Conservation (phyloP, 2,888 invertebrate species). For the Scaptomyza polygonia region DNA sequence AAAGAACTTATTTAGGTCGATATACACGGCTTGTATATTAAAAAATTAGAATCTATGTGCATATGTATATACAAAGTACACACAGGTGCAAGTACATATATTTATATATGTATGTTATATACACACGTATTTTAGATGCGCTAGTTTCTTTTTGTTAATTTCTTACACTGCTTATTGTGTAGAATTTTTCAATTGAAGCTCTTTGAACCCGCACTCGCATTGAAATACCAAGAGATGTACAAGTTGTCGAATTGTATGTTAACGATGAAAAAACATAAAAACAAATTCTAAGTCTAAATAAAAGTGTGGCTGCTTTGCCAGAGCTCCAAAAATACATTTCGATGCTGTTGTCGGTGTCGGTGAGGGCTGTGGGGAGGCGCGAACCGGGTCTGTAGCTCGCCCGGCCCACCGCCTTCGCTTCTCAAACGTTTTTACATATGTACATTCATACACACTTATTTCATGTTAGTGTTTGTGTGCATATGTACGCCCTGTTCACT, state of each 20-base stretch:
- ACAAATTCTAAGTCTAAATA: constrained; percentile 55
- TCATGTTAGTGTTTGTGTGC: constrained; percentile 4
- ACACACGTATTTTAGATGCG: constrained; percentile 5
- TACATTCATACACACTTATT: constrained; percentile 1
- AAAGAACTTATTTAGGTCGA: background rate
- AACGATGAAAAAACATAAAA: constrained; percentile 51
- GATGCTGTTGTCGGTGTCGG: constrained; percentile 49
- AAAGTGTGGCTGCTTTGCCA: constrained; percentile 72
- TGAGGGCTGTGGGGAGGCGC: constrained; percentile 46
- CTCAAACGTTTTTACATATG: constrained; percentile 14
- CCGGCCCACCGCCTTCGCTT: constrained; percentile 3
- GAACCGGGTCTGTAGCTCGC: constrained; percentile 48
- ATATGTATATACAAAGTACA: background rate
- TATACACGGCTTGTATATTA: constrained; percentile 2
- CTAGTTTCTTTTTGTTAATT: constrained; percentile 20
- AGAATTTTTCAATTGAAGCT: constrained; percentile 36
- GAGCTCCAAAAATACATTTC: constrained; percentile 76
- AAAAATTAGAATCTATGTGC: constrained; percentile 2
- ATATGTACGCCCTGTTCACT: constrained; percentile 26
- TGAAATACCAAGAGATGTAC: constrained; percentile 26
- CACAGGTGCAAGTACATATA: background rate
- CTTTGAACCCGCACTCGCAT: constrained; percentile 40
- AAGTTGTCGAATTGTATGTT: constrained; percentile 61
- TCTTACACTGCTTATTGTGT: constrained; percentile 29
- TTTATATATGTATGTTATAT: constrained; percentile 4